phyloP scores from a whole-genome alignment of 2,113 vertebrate species.

The Cavia porcellus region DNA sequence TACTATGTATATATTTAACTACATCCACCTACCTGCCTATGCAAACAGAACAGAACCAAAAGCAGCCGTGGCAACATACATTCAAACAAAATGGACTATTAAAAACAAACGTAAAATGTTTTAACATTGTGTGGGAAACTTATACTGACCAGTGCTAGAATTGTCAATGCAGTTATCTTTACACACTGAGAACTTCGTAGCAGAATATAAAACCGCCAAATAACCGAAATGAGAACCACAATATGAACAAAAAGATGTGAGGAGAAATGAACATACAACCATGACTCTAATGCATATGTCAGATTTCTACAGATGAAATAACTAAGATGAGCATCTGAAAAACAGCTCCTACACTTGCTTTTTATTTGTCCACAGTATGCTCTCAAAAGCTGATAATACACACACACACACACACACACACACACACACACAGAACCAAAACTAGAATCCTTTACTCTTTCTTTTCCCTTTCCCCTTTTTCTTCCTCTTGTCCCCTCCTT shows the following conservation, averaged over 20 bases:
- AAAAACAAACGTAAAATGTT: neutral
- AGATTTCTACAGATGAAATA: neutral
- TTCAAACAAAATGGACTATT: slow-evolving; percentile 25
- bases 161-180: neutral
- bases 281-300: neutral
- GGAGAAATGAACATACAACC: neutral
- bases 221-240: neutral
- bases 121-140: neutral
- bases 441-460: neutral
- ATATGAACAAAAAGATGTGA: neutral
- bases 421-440: no score
- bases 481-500: no score
- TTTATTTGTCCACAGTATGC: neutral
- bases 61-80: neutral
- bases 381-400: neutral
- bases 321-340: neutral
- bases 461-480: no score
- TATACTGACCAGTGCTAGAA: neutral
- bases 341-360: neutral
- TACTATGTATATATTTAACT: neutral
- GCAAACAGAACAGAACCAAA: neutral
- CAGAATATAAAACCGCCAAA: neutral
- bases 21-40: neutral
- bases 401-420: no score
- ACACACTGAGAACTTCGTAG: neutral